Percentiles rank a stretch among this genome's conserved stretches.
Evolutionary conservation across 2,113 vertebrate species (phyloP).

Genomic region (Platysternon megacephalum): DNA sequence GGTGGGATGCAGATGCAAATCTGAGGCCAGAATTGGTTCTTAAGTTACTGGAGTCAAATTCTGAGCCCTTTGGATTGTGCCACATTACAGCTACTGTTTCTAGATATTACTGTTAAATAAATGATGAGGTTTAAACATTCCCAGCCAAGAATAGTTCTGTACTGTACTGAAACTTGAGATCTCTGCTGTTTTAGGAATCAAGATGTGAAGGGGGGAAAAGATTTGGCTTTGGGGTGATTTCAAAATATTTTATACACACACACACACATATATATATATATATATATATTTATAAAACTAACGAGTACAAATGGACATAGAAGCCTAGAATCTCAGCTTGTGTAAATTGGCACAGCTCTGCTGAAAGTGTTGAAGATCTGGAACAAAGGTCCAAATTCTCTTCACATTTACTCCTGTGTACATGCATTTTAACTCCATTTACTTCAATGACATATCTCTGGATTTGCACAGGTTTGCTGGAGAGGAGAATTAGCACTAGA

Average conservation of each 20-base stretch:
- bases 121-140: not conserved
- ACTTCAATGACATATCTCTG: not conserved
- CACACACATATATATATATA: no score
- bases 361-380: not conserved
- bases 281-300: slow-evolving; percentile 24
- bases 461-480: not conserved
- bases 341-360: not conserved
- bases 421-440: not conserved
- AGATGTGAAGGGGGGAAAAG: not conserved
- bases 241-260: not conserved
- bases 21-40: not conserved
- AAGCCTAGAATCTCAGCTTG: not conserved
- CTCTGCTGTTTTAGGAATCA: not conserved
- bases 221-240: not conserved
- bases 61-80: not conserved
- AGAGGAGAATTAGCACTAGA: not conserved
- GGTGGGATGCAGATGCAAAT: not conserved
- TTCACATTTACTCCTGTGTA: not conserved
- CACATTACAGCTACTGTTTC: not conserved
- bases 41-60: not conserved
- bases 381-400: not conserved
- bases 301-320: not conserved
- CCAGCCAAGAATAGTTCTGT: not conserved
- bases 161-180: not conserved
- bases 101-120: slow-evolving; percentile 9